Conservation (phyloP, 2,113 vertebrate species). For the Platichthys flesus region DNA sequence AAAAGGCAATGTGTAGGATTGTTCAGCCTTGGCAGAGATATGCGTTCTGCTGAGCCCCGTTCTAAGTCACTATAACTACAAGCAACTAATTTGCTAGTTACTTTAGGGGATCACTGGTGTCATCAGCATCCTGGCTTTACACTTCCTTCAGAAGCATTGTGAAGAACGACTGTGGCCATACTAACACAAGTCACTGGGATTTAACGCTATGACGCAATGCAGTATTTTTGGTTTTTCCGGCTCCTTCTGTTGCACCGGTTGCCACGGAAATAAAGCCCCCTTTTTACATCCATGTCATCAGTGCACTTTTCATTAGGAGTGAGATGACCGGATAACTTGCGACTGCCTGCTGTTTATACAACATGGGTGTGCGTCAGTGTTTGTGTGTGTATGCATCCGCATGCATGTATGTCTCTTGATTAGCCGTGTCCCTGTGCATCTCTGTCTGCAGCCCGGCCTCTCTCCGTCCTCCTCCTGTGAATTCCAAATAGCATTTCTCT, state of each 20-base stretch:
- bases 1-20: too few species aligned
- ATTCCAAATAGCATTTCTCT: slow-evolving; percentile 58
- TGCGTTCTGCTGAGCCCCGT: too few species aligned
- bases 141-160: slow-evolving; percentile 1
- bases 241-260: slow-evolving; percentile 52
- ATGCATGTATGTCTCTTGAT: slow-evolving; percentile 22
- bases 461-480: slow-evolving; percentile 28
- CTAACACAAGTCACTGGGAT: slow-evolving; percentile 49
- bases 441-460: slow-evolving; percentile 16
- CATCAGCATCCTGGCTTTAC: slow-evolving; percentile 9
- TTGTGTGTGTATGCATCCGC: slow-evolving; percentile 6
- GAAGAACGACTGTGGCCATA: slow-evolving; percentile 30
- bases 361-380: slow-evolving; percentile 18
- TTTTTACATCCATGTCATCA: slow-evolving; percentile 60
- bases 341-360: slow-evolving; percentile 50
- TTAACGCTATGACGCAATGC: slow-evolving; percentile 64
- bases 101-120: background rate
- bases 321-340: slow-evolving; percentile 45
- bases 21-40: too few species aligned
- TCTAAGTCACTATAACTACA: too few species aligned
- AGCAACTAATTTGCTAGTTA: background rate
- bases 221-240: slow-evolving; percentile 60
- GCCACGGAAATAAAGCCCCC: slow-evolving; percentile 67
- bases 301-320: slow-evolving; percentile 64
- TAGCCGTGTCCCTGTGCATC: slow-evolving; percentile 1